Conservation (phyloP, 2,797 vertebrate genomes). For the Eulemur mongoz region DNA sequence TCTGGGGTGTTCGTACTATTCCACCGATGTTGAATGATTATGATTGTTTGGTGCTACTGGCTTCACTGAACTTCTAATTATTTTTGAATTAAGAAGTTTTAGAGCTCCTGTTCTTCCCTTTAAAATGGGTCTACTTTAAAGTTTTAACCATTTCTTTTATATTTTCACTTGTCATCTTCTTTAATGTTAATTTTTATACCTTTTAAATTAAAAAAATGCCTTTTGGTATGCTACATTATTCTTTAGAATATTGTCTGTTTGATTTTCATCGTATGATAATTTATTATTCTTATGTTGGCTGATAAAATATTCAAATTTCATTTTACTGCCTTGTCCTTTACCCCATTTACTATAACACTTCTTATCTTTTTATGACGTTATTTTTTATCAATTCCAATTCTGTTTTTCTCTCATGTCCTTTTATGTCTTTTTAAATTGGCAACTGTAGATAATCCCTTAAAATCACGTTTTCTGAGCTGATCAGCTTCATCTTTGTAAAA, state of each 20-base stretch:
- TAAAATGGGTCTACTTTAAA: neutral
- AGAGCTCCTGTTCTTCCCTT: neutral
- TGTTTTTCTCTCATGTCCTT: neutral
- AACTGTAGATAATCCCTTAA: neutral
- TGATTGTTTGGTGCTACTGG: neutral
- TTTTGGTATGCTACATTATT: neutral
- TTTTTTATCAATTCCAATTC: neutral
- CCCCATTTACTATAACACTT: neutral
- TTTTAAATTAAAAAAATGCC: neutral
- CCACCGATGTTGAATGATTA: neutral
- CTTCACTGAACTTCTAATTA: neutral
- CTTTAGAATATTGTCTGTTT: neutral
- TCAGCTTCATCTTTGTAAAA: neutral
- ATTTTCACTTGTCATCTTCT: neutral
- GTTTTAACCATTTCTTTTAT: neutral
- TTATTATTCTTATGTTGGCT: neutral
- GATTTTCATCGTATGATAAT: neutral
- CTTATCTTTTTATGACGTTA: neutral
- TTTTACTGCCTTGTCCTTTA: neutral
- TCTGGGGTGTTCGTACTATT: neutral
- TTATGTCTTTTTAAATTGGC: neutral
- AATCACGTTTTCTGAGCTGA: neutral
- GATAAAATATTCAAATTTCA: neutral
- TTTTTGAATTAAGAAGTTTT: neutral
- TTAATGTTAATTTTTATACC: neutral